phyloP scores from a whole-genome alignment of 1,140 invertebrate genomes.

The Calephelis nemesis region DNA sequence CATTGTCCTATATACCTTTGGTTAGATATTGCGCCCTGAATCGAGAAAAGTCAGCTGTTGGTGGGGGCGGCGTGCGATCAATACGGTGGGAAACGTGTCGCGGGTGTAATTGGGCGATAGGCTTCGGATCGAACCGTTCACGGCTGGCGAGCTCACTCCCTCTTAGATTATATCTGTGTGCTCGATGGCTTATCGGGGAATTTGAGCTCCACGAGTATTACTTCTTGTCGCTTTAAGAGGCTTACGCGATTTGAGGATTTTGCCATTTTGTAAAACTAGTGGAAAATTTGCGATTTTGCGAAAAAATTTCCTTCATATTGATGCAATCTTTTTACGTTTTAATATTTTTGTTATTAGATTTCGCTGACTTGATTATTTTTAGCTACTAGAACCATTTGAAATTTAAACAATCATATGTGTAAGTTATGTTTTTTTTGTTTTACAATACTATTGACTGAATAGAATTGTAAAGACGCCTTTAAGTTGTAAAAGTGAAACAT shows the following conservation, averaged over 20 bases:
- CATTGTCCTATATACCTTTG: conserved; percentile 26
- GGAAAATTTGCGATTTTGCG: background rate
- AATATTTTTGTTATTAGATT: too few species aligned
- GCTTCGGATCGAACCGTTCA: conserved; percentile 20
- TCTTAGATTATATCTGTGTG: conserved; percentile 27
- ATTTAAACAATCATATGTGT: too few species aligned
- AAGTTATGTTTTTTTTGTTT: too few species aligned
- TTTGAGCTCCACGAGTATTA: conserved; percentile 16
- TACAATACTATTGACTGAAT: too few species aligned
- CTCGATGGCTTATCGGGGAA: conserved; percentile 22
- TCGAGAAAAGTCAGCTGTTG: conserved; percentile 29
- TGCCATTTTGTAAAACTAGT: conserved; percentile 12
- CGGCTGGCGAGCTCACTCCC: conserved; percentile 2
- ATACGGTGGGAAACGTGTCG: conserved; percentile 30
- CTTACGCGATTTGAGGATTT: conserved; percentile 4
- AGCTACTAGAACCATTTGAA: too few species aligned
- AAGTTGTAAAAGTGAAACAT: too few species aligned
- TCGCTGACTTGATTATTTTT: too few species aligned
- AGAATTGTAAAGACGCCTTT: too few species aligned
- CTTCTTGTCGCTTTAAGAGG: conserved; percentile 9
- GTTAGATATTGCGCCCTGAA: conserved; percentile 18
- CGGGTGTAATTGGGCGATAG: conserved; percentile 29
- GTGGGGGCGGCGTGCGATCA: conserved; percentile 30
- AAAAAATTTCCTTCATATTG: background rate
- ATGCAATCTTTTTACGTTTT: background rate